Evolutionary conservation across 2,797 vertebrate genomes (phyloP).

Genomic region (Otus scops): DNA sequence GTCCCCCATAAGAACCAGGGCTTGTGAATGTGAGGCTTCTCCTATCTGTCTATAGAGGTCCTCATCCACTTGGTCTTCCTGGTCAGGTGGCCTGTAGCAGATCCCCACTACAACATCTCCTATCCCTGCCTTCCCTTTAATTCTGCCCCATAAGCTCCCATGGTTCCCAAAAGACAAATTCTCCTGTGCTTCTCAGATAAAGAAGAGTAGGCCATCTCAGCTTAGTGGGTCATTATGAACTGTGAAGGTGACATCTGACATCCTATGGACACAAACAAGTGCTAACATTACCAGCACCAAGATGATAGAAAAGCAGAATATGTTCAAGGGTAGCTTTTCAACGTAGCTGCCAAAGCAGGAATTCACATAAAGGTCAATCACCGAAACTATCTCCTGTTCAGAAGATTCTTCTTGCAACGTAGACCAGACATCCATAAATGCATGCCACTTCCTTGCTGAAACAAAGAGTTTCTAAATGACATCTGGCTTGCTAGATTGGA

Average conservation of each 20-base stretch:
- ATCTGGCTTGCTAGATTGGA: neutral
- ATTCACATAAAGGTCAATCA: neutral
- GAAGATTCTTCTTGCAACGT: neutral
- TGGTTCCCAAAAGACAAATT: neutral
- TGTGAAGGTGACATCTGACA: neutral
- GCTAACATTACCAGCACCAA: neutral
- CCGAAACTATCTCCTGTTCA: neutral
- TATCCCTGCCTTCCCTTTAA: no score
- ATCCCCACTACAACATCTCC: no score
- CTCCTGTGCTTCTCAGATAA: neutral
- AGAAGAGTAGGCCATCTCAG: neutral
- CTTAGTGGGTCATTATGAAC: neutral
- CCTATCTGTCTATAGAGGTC: no score
- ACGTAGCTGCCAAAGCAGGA: neutral
- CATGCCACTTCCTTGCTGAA: neutral
- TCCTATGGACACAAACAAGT: neutral
- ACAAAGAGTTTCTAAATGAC: neutral
- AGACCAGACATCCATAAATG: neutral
- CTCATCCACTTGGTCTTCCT: no score
- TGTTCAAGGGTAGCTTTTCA: neutral
- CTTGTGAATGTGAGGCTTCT: no score
- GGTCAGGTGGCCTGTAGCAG: no score
- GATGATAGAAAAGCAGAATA: neutral
- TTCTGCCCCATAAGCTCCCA: neutral
- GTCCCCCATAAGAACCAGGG: no score